Evolutionary conservation across 2,888 invertebrate genomes (phyloP), one percentile per base, ranked within the genome.

Genomic region (Napeogenes sylphis): DNA sequence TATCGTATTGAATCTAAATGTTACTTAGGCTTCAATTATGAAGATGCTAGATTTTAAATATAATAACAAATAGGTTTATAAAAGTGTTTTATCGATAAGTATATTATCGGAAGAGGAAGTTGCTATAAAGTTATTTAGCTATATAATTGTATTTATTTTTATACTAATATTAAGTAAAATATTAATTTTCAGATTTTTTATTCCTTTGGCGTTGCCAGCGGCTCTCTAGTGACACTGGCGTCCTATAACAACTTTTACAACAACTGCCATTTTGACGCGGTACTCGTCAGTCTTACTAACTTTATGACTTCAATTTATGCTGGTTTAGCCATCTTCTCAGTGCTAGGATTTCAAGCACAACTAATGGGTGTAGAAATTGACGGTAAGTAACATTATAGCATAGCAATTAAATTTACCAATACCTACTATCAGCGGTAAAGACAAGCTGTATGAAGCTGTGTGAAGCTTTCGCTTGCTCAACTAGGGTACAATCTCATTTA

Each of bases 251-350:
- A 86, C 71, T 96, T 95, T 78, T 84, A 84, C 58, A 95, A 95
- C 76, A 94, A 94, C 79, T 93, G 93, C 69, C 92, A 94, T 74
- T 93, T 93, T 67, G 96, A 96, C 77, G 95, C 95, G 0, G 80
- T 95, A 35, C 92, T 96, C 67, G 95, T 96, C 59, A 93, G 93
- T 42, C 79, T 93, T 0, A 91, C 94, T 67, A 95, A 94, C 83
- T 93, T 93, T 70, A 89, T 92, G 69, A 96, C 95, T 0, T 94
- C 94, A 0, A 87, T 95, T 64, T 95, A 95, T 76, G 95, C 96
- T 30, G 95, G 95, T 0, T 93, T 95, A 68, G 95, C 94, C 3
- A 94, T 96, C 61, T 96, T 96, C 87, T 92, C 95, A 42, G 94
- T 95, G 60, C 90, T 95, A 59, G 96, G 96, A 2, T 95, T 95